Percentiles rank a stretch among this genome's conserved stretches.
Evolutionary conservation across 2,888 invertebrate genomes (phyloP).

Genomic region (Sisyra terminalis): DNA sequence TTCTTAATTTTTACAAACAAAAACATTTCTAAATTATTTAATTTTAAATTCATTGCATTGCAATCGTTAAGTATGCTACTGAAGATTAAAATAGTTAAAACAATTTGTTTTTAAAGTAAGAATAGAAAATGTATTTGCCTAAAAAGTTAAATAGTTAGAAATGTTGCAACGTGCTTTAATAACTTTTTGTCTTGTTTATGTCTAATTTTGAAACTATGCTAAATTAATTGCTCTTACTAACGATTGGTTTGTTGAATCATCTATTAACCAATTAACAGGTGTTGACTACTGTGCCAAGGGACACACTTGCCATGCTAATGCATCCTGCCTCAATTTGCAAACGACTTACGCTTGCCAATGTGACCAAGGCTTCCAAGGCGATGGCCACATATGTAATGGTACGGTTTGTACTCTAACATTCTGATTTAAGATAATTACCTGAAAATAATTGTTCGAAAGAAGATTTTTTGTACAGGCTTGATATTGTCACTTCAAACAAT

Average conservation of each 20-base stretch:
- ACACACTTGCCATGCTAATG: constrained; percentile 78
- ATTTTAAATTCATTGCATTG: too few species aligned
- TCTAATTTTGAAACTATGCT: background rate
- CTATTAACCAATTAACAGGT: constrained; percentile 30
- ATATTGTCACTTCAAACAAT: too few species aligned
- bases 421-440: too few species aligned
- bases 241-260: background rate
- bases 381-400: constrained; percentile 66
- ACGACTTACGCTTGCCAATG: constrained; percentile 85
- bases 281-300: constrained; percentile 81
- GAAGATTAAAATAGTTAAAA: too few species aligned
- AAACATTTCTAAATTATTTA: background rate
- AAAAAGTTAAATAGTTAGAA: background rate
- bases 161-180: background rate
- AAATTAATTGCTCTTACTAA: constrained; percentile 2
- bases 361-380: constrained; percentile 76
- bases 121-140: too few species aligned
- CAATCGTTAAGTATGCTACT: too few species aligned
- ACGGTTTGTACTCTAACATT: constrained; percentile 17
- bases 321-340: constrained; percentile 80
- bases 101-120: too few species aligned
- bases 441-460: too few species aligned
- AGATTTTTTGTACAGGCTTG: too few species aligned
- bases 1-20: background rate
- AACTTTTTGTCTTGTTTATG: background rate